Evolutionary conservation across 1,140 invertebrate genomes (phyloP).

Genomic region (Drosophila nebulosa): DNA sequence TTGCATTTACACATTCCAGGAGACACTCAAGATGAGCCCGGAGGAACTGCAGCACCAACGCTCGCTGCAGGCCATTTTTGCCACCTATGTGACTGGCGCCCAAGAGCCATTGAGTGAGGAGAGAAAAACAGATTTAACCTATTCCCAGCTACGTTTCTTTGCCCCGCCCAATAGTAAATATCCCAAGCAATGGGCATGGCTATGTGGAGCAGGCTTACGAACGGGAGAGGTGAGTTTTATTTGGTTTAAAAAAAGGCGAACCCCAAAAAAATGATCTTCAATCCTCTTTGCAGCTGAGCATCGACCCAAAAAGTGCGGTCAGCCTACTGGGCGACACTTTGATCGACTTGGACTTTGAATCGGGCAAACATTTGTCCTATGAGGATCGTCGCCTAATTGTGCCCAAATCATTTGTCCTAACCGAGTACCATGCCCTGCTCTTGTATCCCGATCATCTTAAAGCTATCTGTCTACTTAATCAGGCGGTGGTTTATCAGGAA

Average conservation of each 20-base stretch:
- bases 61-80: constrained; percentile 87
- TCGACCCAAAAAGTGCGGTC: constrained; percentile 23
- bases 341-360: constrained; percentile 59
- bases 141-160: constrained; percentile 91
- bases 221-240: constrained; percentile 54
- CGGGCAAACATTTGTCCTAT: constrained; percentile 55
- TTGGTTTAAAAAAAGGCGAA: no score
- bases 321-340: constrained; percentile 55
- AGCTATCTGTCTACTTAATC: constrained; percentile 92
- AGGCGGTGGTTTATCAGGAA: constrained; percentile 94
- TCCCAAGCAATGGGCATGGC: constrained; percentile 93
- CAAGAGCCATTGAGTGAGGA: constrained; percentile 82
- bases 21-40: constrained; percentile 82
- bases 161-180: constrained; percentile 85
- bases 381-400: constrained; percentile 77
- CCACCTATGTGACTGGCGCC: constrained; percentile 86
- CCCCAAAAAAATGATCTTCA: background rate
- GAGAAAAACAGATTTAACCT: constrained; percentile 87
- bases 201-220: constrained; percentile 80
- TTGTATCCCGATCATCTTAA: constrained; percentile 92
- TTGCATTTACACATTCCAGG: constrained; percentile 93
- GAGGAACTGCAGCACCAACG: constrained; percentile 85
- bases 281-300: constrained; percentile 42
- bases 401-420: constrained; percentile 91
- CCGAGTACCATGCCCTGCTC: constrained; percentile 94